These are phyloP conservation scores for Oceanites oceanicus DNA, from an alignment of 2,113 vertebrate species.

Conservation along the genomic window DNA sequence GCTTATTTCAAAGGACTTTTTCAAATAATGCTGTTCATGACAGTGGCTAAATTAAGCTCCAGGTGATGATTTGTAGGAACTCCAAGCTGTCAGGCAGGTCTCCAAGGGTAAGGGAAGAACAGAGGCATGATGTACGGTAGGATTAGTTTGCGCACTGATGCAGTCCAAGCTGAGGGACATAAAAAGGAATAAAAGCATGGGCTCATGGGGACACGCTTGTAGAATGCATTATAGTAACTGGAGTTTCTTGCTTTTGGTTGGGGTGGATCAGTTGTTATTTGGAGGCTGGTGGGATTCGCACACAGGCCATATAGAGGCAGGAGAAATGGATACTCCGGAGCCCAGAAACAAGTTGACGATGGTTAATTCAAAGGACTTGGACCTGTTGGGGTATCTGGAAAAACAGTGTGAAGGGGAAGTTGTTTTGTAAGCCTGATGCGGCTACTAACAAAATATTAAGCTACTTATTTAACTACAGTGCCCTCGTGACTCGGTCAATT, in stretches of 20 bases:
- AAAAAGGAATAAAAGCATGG: neutral
- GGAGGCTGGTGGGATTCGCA: neutral
- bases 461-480: neutral
- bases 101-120: neutral
- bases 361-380: neutral
- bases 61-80: neutral
- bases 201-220: rapidly evolving
- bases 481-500: neutral
- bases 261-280: neutral
- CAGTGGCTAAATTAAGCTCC: neutral
- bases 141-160: neutral
- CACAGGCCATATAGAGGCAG: neutral
- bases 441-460: slow-evolving; percentile 16
- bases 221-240: neutral
- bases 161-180: neutral
- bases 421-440: neutral
- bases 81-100: neutral
- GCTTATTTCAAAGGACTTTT: neutral
- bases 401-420: neutral
- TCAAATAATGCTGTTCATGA: neutral
- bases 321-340: neutral
- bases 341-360: neutral
- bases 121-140: neutral
- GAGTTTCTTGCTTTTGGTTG: neutral
- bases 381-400: neutral